Evolutionary conservation across 2,888 invertebrate genomes (phyloP), one percentile per base, ranked within the genome.

Genomic region (Tetranychus truncatus): DNA sequence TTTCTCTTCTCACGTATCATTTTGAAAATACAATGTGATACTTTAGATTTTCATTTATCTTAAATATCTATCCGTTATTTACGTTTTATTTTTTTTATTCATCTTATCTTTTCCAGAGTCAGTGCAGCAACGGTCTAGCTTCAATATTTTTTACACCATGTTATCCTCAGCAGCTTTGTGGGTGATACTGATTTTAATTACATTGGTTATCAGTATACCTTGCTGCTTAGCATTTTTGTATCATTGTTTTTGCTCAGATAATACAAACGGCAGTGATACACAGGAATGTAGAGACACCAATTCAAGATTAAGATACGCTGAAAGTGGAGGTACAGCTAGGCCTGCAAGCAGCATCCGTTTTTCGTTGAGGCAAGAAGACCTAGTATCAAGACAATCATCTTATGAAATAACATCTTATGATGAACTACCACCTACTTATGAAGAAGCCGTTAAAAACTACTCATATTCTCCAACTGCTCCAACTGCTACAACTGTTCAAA

Each of bases 101-200:
- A 34, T 34, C 34, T 34, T 34, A 34, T 34, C 34, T 34, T 34
- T 34, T 34, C 34, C 34, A 34, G 34, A 34, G 5, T 55, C 69
- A 24, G 21, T 24, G 11, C 69, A 69, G 11, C 69, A 69, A 15
- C 20, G 34, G 20, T 69, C 69, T 20, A 24, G 8, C 20, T 69
- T 24, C 20, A 69, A 24, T 24, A 21, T 21, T 20, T 69, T 69
- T 69, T 69, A 69, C 34, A 69, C 34, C 11, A 69, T 69, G 9
- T 24, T 69, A 69, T 69, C 69, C 11, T 69, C 69, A 11, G 69
- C 69, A 9, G 69, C 69, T 21, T 24, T 69, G 20, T 69, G 69
- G 69, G 20, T 69, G 21, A 69, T 69, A 11, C 21, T 69, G 34
- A 11, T 69, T 4, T 21, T 69, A n/a, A 69, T 69, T 6, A 21